Evolutionary conservation across 2,888 invertebrate species (phyloP).

Genomic region (Phyllotreta cruciferae): DNA sequence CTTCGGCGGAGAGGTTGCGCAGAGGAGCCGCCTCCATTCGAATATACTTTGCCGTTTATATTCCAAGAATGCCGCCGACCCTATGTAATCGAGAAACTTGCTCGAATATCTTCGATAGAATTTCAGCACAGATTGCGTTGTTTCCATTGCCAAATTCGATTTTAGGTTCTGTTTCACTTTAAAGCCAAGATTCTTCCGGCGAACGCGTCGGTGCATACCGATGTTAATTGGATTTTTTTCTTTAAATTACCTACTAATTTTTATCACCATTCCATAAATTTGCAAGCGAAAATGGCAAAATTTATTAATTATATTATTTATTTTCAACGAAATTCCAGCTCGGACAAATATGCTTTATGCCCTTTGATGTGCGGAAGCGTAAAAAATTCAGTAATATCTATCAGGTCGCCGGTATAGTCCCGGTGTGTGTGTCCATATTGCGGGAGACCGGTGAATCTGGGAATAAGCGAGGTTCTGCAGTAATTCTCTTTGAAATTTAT

Average conservation of each 20-base stretch:
- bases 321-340: no score
- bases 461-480: conserved; percentile 18
- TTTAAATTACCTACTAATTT: not conserved
- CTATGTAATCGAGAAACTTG: conserved; percentile 24
- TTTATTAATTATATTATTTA: not conserved
- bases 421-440: conserved; percentile 21
- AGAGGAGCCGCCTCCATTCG: conserved; percentile 9
- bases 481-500: conserved; percentile 30
- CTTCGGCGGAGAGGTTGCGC: conserved; percentile 9
- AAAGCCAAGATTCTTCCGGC: conserved; percentile 2
- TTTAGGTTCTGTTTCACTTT: conserved; percentile 19
- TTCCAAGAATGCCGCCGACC: conserved; percentile 20
- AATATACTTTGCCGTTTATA: conserved; percentile 30
- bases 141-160: conserved; percentile 16
- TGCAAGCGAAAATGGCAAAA: not conserved
- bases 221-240: conserved; percentile 12
- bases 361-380: not conserved
- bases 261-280: no score
- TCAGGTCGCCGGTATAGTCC: not conserved
- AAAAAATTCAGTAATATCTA: conserved; percentile 15
- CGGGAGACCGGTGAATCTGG: conserved; percentile 26
- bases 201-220: not conserved
- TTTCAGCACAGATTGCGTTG: conserved; percentile 23
- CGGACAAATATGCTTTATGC: conserved; percentile 4
- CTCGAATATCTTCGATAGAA: conserved; percentile 18